A percentile compares a stretch with the other conserved stretches of the same genome.
Conservation (phyloP, 1,140 invertebrate species). For the Spodoptera litura region DNA sequence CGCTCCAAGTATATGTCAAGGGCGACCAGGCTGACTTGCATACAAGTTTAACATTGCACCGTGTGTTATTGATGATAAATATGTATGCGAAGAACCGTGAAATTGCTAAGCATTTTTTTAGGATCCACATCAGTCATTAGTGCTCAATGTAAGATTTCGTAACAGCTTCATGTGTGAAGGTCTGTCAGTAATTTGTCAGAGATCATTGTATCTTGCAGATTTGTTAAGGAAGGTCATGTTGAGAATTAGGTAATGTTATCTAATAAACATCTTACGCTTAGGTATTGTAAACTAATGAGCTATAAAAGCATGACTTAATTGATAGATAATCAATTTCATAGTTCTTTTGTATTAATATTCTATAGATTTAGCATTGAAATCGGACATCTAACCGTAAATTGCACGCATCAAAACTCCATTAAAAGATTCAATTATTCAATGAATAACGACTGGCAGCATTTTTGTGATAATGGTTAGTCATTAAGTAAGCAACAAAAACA, state of each 20-base stretch:
- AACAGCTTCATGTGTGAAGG: conserved; percentile 6
- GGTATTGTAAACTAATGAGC: conserved; percentile 4
- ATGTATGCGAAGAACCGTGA: conserved; percentile 18
- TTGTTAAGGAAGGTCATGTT: conserved; percentile 7
- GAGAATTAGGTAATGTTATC: not conserved
- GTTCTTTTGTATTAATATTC: not conserved
- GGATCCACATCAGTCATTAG: not conserved
- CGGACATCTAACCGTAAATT: not conserved
- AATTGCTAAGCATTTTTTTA: conserved; percentile 17
- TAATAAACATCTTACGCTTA: conserved; percentile 13
- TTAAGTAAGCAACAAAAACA: conserved; percentile 22
- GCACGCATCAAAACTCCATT: not conserved
- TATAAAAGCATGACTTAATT: not conserved
- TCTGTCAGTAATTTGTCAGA: conserved; percentile 3
- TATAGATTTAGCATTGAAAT: not conserved
- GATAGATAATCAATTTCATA: not conserved
- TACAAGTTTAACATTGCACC: conserved; percentile 55
- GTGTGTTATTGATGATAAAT: conserved; percentile 37
- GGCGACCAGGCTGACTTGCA: conserved; percentile 61
- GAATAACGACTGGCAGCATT: not conserved
- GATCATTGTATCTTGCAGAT: not conserved
- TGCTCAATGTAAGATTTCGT: not conserved
- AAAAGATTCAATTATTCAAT: conserved; percentile 1
- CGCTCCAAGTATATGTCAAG: conserved; percentile 73
- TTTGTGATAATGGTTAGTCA: conserved; percentile 9